These are phyloP conservation scores for Myrmecophaga tridactyla DNA, from an alignment of 2,113 vertebrate genomes.

Conservation along the genomic window DNA sequence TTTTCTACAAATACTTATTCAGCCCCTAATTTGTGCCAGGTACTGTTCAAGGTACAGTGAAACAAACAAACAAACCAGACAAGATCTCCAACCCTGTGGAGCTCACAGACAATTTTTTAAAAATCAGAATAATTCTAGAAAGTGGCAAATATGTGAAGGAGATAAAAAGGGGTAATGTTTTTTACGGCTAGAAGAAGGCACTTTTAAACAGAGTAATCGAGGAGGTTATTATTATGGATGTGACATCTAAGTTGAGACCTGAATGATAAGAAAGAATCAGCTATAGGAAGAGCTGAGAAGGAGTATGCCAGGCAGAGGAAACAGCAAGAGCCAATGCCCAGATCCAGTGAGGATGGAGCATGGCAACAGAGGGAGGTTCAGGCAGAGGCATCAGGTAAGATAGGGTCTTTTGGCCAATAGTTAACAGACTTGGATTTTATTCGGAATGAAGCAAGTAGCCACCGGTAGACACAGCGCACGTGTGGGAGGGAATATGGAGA, in stretches of 20 bases:
- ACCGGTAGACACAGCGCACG: no score
- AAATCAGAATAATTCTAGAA: neutral
- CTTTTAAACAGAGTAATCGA: neutral
- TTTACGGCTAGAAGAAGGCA: neutral
- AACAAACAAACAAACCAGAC: neutral
- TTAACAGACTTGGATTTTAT: neutral
- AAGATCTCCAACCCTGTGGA: neutral
- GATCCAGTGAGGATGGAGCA: neutral
- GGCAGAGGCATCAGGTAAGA: no score
- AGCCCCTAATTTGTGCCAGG: neutral
- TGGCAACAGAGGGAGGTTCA: no score
- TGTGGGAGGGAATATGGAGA: neutral
- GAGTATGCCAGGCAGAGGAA: neutral
- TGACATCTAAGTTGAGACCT: neutral
- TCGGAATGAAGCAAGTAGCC: neutral
- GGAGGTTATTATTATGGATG: rapidly evolving
- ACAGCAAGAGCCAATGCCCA: neutral
- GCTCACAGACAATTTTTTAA: neutral
- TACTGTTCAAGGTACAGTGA: neutral
- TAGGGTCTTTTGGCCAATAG: neutral
- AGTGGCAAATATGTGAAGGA: neutral
- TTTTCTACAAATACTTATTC: neutral
- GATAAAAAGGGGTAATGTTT: neutral
- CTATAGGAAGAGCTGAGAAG: neutral
- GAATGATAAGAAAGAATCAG: neutral